Percentiles rank a stretch among this genome's conserved stretches.
These are phyloP conservation scores for Marronus borbonicus DNA, from an alignment of 2,888 invertebrate species.

Conservation along the genomic window DNA sequence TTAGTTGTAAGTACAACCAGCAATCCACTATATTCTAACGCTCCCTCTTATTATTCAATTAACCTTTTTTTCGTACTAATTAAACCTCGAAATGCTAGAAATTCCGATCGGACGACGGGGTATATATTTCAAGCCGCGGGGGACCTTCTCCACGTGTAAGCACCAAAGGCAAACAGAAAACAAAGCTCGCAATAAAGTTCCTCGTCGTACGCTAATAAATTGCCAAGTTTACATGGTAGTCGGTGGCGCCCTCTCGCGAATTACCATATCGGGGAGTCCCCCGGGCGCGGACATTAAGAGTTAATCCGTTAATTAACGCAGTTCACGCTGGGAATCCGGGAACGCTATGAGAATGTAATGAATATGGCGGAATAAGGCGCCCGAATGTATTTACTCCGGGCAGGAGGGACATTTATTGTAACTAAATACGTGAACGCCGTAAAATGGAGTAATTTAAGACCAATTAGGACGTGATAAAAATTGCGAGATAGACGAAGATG, in stretches of 20 bases:
- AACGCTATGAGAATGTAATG: not conserved
- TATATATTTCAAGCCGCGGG: not conserved
- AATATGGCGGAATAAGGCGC: conserved; percentile 1
- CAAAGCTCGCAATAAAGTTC: conserved; percentile 16
- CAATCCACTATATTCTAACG: too few species aligned
- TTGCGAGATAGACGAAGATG: not conserved
- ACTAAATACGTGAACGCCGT: not conserved
- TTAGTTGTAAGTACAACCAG: too few species aligned
- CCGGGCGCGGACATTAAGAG: not conserved
- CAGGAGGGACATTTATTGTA: not conserved
- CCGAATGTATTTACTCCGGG: conserved; percentile 12
- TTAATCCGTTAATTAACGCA: conserved; percentile 36
- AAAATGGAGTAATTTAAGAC: not conserved
- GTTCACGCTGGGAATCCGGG: not conserved
- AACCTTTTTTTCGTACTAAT: conserved; percentile 5
- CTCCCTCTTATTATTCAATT: not conserved
- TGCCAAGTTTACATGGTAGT: conserved; percentile 9
- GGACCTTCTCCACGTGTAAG: too few species aligned
- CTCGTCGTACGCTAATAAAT: conserved; percentile 9
- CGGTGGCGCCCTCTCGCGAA: conserved; percentile 4
- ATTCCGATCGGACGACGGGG: too few species aligned
- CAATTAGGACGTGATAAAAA: conserved; percentile 11
- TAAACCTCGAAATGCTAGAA: not conserved
- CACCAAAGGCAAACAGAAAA: not conserved
- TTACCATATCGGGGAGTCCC: conserved; percentile 30